Base-by-base conservation (phyloP, 2,888 invertebrate genomes). In the Slavum lentiscoides region DNA sequence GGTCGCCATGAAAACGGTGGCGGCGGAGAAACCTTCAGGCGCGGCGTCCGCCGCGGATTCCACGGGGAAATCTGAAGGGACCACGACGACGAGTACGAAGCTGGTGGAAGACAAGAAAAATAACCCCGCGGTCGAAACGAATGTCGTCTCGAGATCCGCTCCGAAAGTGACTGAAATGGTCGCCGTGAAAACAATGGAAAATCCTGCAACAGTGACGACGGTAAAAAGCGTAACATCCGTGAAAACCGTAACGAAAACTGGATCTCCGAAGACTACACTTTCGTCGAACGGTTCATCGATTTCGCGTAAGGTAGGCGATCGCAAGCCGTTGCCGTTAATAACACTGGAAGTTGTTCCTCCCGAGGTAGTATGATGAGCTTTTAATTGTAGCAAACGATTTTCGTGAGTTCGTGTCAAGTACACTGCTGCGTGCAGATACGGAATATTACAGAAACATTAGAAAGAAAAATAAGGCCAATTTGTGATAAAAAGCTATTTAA, bases 241-340 rank as follows among this genome's bases (percentile, higher is more conserved):
- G 9, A 80, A 80, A 43, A 55, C 53, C 1, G 19, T 39, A 15
- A 30, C 39, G 4, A 64, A 37, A 39, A 13, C 49, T 13, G 69
- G 17, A 7, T 39, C 39, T 4, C 53, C 62, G 19, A 72, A 72
- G 9, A 66, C 80, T 1, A 15, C 64, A 0, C 1, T 8, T 8
- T 53, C 55, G 4, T 59, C 72, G 6, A 70, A 21, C 11, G 58
- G 72, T 21, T 55, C 72, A 5, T 55, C 66, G 55, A 23, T 58
- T 13, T 21, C 55, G 64, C 70, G 80, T 17, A 80, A 80, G 30
- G 70, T 80, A 17, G 80, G 64, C 19, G 80, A 80, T 15, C 80
- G 72, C 13, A 72, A 66, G 23, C 80, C 80, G 5, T 17, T 72
- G 19, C 80, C 80, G 2, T 23, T 72, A 13, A 39, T 80, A 3